Base-by-base conservation (phyloP, 2,888 invertebrate genomes). In the Lymantria dispar region DNA sequence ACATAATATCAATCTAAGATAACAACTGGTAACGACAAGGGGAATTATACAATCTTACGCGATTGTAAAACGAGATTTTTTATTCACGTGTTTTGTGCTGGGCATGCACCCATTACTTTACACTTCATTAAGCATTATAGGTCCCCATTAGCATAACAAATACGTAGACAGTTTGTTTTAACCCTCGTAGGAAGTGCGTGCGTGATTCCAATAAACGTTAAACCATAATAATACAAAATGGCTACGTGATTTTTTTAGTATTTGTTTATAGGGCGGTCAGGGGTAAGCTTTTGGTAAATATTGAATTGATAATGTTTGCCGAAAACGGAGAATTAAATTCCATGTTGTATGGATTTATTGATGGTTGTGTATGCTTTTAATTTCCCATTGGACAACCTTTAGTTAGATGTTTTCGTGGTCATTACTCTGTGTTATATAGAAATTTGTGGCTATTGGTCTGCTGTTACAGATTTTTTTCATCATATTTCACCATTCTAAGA, bases 111-210 rank as follows among this genome's bases (percentile, higher is more conserved):
- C 22, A 38, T 38, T 38, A 38, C 14, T 40, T 40, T 14, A 40
- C 40, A 40, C 56, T 43, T 57, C 59, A 67, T 67, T 55, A 58
- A 63, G 42, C 62, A 53, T 57, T 50, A 56, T 48, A 56, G 8
- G 14, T 53, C 50, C 51, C 15, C 31, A 47, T 56, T 59, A 62
- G 42, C 48, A 56, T 58, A 53, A 56, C 51, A n/a, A 40, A 30
- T 29, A 14, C 31, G 13, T 36, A 11, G 12, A 39, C 45, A 37
- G 43, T 47, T 13, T 43, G 36, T 36, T 44, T 22, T 10, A 22
- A 22, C 38, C 46, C 43, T 11, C 48, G 38, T 43, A 56, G 52
- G 70, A 67, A 70, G 61, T 72, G 76, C 76, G 76, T 76, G 77
- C 52, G 54, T 48, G 48, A 56, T 55, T 42, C 48, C 60, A 69